These are phyloP conservation scores for Nemotelus nigrinus DNA, from an alignment of 2,888 invertebrate species.

Conservation along the genomic window DNA sequence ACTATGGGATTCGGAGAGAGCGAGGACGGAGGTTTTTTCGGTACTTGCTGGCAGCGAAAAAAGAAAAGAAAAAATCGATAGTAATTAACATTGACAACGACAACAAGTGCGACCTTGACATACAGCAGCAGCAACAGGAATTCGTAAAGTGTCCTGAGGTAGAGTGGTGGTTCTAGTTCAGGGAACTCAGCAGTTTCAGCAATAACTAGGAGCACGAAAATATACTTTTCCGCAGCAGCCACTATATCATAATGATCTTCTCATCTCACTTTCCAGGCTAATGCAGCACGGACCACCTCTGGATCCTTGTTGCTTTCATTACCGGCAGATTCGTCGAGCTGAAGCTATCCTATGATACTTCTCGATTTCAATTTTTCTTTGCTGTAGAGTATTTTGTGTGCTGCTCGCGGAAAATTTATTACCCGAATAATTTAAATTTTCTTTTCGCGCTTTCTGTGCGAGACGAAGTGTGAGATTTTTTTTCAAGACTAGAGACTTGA, in stretches of 20 bases:
- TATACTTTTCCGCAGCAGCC: neutral
- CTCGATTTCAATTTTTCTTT: slow-evolving; percentile 17
- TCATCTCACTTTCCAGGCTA: neutral
- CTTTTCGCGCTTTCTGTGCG: slow-evolving; percentile 28
- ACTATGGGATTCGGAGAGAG: slow-evolving; percentile 3
- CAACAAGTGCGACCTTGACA: slow-evolving; percentile 51
- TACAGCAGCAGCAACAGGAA: slow-evolving; percentile 41
- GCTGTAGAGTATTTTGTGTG: slow-evolving; percentile 17
- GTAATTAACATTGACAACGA: slow-evolving; percentile 52
- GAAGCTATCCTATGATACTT: neutral
- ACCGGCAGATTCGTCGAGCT: neutral
- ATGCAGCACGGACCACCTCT: neutral
- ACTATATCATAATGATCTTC: slow-evolving; percentile 24
- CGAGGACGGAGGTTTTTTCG: neutral
- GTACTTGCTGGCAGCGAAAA: neutral
- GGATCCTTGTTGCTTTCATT: neutral
- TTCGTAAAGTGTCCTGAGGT: slow-evolving; percentile 18
- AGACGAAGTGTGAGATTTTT: slow-evolving; percentile 15
- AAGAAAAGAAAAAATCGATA: slow-evolving; percentile 48
- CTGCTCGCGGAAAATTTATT: slow-evolving; percentile 49
- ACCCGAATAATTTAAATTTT: slow-evolving; percentile 49
- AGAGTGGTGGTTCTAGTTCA: slow-evolving; percentile 1
- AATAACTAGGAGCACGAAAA: slow-evolving; percentile 1
- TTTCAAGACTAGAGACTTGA: neutral
- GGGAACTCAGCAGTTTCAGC: neutral